Conservation (phyloP, 2,113 vertebrate genomes). For the Phaethornis superciliosus region DNA sequence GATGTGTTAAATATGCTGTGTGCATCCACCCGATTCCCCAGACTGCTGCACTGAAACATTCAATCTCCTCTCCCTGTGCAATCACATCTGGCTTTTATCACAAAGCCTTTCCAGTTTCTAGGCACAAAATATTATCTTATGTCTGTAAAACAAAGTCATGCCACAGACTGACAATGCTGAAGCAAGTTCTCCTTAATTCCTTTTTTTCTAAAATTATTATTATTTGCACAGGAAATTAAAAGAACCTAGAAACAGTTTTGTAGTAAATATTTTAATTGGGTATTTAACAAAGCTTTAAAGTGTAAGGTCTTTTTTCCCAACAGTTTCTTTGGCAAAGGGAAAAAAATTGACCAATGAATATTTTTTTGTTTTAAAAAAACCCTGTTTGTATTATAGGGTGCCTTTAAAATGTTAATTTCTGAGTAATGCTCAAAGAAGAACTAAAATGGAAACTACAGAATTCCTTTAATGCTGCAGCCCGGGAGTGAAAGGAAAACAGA, state of each 20-base stretch:
- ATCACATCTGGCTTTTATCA: constrained; percentile 56
- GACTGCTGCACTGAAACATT: constrained; percentile 2
- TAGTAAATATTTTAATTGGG: neutral
- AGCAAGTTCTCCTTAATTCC: neutral
- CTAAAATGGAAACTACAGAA: neutral
- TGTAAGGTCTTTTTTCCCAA: neutral
- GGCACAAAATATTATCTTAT: constrained; percentile 23
- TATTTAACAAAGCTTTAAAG: constrained; percentile 11
- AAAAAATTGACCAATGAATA: constrained; percentile 8
- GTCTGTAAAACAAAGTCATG: neutral
- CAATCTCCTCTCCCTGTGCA: neutral
- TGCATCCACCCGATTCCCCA: neutral
- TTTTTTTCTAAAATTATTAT: constrained; percentile 8
- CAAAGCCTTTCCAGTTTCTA: constrained; percentile 13
- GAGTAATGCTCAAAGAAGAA: neutral
- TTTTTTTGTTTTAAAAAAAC: neutral
- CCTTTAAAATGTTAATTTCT: neutral
- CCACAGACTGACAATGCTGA: neutral
- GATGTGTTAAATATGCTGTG: neutral
- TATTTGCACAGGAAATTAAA: constrained; percentile 19
- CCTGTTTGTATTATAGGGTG: neutral
- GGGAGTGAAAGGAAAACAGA: neutral
- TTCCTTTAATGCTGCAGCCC: neutral
- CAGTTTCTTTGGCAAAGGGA: neutral
- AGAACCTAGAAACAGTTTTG: neutral